phyloP scores from a whole-genome alignment of 2,797 vertebrate species.

The Linurgus olivaceus region DNA sequence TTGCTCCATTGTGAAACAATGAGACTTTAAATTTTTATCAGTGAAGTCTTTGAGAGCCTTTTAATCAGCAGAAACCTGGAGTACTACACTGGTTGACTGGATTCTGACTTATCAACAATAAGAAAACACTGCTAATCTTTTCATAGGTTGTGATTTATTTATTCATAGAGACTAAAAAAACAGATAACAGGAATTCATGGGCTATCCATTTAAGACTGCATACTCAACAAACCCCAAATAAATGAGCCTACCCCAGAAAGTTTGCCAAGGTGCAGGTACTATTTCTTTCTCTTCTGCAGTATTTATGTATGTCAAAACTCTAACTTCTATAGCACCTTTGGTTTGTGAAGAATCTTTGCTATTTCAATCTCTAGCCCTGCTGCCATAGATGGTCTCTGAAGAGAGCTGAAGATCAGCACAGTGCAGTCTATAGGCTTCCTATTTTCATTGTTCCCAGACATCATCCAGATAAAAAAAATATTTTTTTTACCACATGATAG shows the following conservation, averaged over 20 bases:
- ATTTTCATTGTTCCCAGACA: neutral
- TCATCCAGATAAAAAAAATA: neutral
- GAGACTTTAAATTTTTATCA: neutral
- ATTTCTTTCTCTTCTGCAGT: neutral
- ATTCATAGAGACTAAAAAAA: neutral
- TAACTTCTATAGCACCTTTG: neutral
- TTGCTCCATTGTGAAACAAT: neutral
- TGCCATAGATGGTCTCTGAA: neutral
- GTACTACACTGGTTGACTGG: neutral
- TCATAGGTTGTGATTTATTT: neutral
- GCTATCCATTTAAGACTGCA: neutral
- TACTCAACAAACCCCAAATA: neutral
- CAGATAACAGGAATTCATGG: neutral
- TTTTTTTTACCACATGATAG: neutral
- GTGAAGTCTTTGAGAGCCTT: neutral
- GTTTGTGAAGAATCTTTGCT: neutral
- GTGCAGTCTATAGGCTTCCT: neutral
- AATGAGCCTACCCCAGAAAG: neutral
- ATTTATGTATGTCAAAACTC: neutral
- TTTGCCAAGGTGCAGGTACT: neutral
- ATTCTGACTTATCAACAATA: neutral
- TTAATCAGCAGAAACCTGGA: neutral
- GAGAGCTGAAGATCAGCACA: neutral
- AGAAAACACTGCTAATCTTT: neutral
- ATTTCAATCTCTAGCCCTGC: neutral